Percentiles rank a stretch among this genome's conserved stretches.
phyloP scores from a whole-genome alignment of 2,797 vertebrate genomes.

The Hyperoplus immaculatus region DNA sequence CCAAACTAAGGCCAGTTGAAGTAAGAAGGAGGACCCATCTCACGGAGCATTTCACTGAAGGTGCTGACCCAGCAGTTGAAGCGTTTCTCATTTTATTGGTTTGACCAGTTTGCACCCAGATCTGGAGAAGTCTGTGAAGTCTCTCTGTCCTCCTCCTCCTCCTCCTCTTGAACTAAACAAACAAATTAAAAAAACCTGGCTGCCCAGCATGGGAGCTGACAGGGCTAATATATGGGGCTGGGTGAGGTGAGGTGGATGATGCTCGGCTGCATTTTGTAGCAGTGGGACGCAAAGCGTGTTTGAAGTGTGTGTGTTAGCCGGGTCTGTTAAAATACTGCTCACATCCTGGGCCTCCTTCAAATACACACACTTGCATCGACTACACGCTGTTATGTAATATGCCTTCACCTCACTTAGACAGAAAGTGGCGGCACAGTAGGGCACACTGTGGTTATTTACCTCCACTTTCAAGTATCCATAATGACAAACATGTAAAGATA shows the following conservation, averaged over 20 bases:
- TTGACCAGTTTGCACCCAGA: slow-evolving; percentile 34
- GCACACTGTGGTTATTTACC: not conserved
- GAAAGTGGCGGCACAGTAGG: not conserved
- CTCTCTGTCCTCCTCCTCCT: not conserved
- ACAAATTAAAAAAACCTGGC: slow-evolving; percentile 55
- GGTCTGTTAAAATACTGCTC: slow-evolving; percentile 57
- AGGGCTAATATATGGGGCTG: slow-evolving; percentile 11
- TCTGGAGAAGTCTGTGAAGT: slow-evolving; percentile 32
- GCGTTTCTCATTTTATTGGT: slow-evolving; percentile 44
- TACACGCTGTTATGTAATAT: slow-evolving; percentile 52
- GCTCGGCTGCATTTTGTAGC: slow-evolving; percentile 23
- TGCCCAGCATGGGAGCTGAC: slow-evolving; percentile 49
- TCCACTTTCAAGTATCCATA: not conserved
- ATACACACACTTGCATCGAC: slow-evolving; percentile 22
- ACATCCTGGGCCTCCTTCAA: slow-evolving; percentile 50
- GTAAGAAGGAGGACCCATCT: slow-evolving; percentile 16
- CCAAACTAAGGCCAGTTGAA: not conserved
- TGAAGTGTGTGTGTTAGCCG: slow-evolving; percentile 50
- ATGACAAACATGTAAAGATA: not conserved
- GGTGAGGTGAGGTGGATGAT: slow-evolving; percentile 27
- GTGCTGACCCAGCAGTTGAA: slow-evolving; percentile 38
- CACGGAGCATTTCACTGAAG: slow-evolving; percentile 29
- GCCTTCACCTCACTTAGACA: slow-evolving; percentile 2
- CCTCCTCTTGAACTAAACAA: slow-evolving; percentile 55
- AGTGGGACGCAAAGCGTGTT: slow-evolving; percentile 23